Evolutionary conservation across 2,888 invertebrate species (phyloP).

Genomic region (Tipula helvola): DNA sequence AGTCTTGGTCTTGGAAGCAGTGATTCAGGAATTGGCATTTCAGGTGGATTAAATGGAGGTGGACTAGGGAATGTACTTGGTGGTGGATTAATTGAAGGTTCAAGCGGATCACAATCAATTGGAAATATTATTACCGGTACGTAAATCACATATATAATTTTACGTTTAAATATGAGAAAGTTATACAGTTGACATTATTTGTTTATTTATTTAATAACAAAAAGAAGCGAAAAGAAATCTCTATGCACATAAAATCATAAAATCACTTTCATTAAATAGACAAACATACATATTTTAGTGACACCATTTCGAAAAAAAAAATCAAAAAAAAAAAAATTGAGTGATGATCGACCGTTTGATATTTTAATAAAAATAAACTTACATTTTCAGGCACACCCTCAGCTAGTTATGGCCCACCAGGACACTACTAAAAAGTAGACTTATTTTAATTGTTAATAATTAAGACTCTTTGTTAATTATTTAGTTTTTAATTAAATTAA

Average conservation of each 20-base stretch:
- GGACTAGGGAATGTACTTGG: background rate
- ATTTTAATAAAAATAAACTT: background rate
- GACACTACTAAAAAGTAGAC: conserved; percentile 36
- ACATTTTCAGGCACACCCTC: background rate
- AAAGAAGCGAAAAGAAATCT: background rate
- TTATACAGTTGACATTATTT: background rate
- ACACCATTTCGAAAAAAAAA: background rate
- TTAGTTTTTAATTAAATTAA: background rate
- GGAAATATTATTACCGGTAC: background rate
- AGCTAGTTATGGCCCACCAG: conserved; percentile 40
- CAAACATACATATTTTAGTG: background rate
- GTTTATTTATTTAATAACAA: background rate
- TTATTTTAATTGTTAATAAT: background rate
- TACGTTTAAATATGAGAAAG: background rate
- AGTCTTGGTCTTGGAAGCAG: background rate
- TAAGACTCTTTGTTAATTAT: background rate
- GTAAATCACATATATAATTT: background rate
- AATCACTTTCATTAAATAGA: background rate
- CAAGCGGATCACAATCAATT: background rate
- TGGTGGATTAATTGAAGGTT: background rate
- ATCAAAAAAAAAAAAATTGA: too few relatives aligned
- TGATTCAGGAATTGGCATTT: background rate
- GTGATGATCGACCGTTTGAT: too few relatives aligned
- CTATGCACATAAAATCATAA: background rate
- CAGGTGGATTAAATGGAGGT: background rate